Evolutionary conservation across 2,113 vertebrate genomes (phyloP).

Genomic region (Prochilodus magdalenae): DNA sequence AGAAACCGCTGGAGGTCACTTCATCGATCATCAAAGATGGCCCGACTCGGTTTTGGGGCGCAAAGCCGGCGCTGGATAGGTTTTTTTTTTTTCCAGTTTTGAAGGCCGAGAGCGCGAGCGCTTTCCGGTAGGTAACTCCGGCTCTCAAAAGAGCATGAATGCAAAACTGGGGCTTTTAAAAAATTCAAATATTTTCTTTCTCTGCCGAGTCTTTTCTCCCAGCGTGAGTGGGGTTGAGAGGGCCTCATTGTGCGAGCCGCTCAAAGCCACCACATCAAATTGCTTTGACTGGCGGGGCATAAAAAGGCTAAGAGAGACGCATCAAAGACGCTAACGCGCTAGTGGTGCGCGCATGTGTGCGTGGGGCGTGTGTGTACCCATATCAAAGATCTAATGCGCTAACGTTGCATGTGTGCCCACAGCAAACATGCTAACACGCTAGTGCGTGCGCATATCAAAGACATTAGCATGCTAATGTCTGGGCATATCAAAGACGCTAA

Average conservation of each 20-base stretch:
- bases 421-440: not conserved
- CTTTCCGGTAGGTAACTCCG: conserved; percentile 14
- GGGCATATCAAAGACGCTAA: not conserved
- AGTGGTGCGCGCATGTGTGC: no score
- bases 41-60: not conserved
- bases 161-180: conserved; percentile 20
- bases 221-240: not conserved
- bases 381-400: not conserved
- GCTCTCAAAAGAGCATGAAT: conserved; percentile 4
- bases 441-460: not conserved
- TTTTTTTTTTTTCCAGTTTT: not conserved
- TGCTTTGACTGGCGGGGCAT: not conserved
- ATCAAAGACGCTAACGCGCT: no score
- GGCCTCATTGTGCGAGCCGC: conserved; percentile 9
- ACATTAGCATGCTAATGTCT: not conserved
- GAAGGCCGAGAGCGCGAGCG: not conserved
- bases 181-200: conserved; percentile 46
- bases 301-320: not conserved
- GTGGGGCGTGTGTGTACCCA: no score
- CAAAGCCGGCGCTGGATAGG: not conserved
- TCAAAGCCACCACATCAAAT: conserved; percentile 29
- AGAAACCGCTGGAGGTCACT: not conserved
- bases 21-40: conserved; percentile 33
- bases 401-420: no score
- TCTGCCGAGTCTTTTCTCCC: conserved; percentile 25